These are phyloP conservation scores for Ptychobarbus kaznakovi DNA, from an alignment of 2,797 vertebrate species.

Conservation along the genomic window DNA sequence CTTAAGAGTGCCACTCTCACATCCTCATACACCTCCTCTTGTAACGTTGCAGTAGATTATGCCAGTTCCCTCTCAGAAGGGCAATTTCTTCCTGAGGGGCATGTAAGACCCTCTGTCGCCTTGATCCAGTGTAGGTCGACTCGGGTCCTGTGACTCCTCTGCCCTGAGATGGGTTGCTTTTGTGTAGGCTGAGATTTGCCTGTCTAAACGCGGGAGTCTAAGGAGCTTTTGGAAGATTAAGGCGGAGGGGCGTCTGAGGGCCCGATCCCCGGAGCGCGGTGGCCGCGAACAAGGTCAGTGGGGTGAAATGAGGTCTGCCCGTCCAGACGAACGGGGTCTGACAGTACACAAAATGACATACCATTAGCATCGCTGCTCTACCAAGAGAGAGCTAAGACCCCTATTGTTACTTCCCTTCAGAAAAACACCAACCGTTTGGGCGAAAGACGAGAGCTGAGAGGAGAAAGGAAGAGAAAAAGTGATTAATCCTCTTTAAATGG, in stretches of 20 bases:
- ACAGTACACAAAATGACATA: conserved; percentile 19
- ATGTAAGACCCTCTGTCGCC: neutral
- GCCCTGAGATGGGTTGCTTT: conserved; percentile 23
- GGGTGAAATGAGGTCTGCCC: conserved; percentile 33
- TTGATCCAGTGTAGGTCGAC: conserved; percentile 14
- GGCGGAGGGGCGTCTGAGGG: conserved; percentile 29
- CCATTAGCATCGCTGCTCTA: conserved; percentile 10
- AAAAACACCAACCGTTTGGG: conserved; percentile 1
- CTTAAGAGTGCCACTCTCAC: neutral
- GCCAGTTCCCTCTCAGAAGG: neutral
- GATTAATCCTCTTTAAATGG: conserved; percentile 51
- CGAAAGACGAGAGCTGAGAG: neutral
- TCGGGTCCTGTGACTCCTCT: conserved; percentile 32
- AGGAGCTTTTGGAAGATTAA: conserved; percentile 42
- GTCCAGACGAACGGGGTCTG: neutral
- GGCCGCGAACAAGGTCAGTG: neutral
- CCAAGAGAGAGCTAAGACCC: conserved; percentile 9
- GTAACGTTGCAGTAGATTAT: conserved; percentile 17
- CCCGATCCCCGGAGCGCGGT: neutral
- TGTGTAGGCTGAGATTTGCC: conserved; percentile 49
- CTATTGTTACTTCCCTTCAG: conserved; percentile 6
- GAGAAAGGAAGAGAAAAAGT: neutral
- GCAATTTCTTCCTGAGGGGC: neutral
- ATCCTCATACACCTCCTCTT: conserved; percentile 3
- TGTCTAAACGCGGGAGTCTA: conserved; percentile 33